Conservation (phyloP, 1,140 invertebrate genomes). For the Drosophila elegans region DNA sequence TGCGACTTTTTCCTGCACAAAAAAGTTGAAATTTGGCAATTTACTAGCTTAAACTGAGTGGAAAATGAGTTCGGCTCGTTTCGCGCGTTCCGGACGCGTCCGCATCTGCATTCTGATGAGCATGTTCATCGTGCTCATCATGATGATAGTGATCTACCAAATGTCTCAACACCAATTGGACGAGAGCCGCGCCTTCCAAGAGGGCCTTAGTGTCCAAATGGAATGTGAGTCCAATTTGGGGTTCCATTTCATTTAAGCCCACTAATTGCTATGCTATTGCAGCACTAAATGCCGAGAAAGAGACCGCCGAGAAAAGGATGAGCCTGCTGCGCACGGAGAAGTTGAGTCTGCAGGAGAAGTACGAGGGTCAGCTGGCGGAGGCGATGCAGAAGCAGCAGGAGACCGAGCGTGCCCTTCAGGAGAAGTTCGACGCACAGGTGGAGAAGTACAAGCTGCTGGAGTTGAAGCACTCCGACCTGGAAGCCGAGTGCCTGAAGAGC, state of each 20-base stretch:
- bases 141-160: slow-evolving; percentile 86
- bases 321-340: slow-evolving; percentile 85
- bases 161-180: slow-evolving; percentile 85
- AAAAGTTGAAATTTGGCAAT: slow-evolving; percentile 17
- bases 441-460: slow-evolving; percentile 85
- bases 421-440: slow-evolving; percentile 84
- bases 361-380: slow-evolving; percentile 84
- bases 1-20: slow-evolving; percentile 26
- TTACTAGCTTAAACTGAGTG: slow-evolving; percentile 14
- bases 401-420: slow-evolving; percentile 76
- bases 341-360: slow-evolving; percentile 78
- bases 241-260: not conserved
- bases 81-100: slow-evolving; percentile 85
- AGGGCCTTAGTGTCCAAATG: slow-evolving; percentile 85
- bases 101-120: slow-evolving; percentile 85
- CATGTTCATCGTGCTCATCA: slow-evolving; percentile 84
- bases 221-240: slow-evolving; percentile 80
- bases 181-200: slow-evolving; percentile 85
- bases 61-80: slow-evolving; percentile 85
- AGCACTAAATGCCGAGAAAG: slow-evolving; percentile 84
- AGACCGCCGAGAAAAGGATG: slow-evolving; percentile 85
- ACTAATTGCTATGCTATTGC: not conserved
- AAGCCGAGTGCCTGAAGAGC: slow-evolving; percentile 55
- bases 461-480: slow-evolving; percentile 62
- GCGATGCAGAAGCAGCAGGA: slow-evolving; percentile 84